Conservation (phyloP, 2,888 invertebrate genomes). For the Tinea pellionella region DNA sequence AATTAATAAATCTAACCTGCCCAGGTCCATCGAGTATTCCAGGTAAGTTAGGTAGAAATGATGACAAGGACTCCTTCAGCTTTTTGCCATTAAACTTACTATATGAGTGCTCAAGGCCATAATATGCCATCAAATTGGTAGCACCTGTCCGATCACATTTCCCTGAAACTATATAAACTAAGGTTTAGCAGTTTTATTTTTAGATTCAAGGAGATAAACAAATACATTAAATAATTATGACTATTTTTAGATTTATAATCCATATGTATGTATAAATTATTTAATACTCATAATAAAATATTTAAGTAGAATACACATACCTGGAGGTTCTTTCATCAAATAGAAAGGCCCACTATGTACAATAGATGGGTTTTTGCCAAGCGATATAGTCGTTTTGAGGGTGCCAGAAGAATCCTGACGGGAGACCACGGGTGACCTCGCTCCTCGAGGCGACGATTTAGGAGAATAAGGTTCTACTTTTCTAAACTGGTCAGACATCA, state of each 20-base stretch:
- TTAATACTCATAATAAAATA: too few relatives aligned
- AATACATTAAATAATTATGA: too few relatives aligned
- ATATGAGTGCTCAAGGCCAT: conserved; percentile 96
- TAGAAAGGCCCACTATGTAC: conserved; percentile 98
- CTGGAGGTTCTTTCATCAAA: conserved; percentile 96
- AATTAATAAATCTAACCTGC: conserved; percentile 54
- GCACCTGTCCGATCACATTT: conserved; percentile 95
- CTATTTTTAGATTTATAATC: too few relatives aligned
- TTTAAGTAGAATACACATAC: conserved; percentile 48
- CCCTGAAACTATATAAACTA: conserved; percentile 59
- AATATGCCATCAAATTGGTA: conserved; percentile 95
- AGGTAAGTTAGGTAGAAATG: conserved; percentile 94
- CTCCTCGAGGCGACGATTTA: conserved; percentile 93
- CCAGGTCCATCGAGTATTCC: conserved; percentile 96
- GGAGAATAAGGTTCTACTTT: conserved; percentile 95
- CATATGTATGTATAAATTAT: too few relatives aligned
- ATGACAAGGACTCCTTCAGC: conserved; percentile 93
- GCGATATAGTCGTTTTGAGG: conserved; percentile 95
- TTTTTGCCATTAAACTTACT: conserved; percentile 98
- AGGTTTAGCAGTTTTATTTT: not conserved
- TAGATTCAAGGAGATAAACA: too few relatives aligned
- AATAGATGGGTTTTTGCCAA: conserved; percentile 97
- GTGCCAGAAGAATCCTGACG: conserved; percentile 97
- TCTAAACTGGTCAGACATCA: conserved; percentile 93
- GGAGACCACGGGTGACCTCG: conserved; percentile 94